phyloP scores from a whole-genome alignment of 1,140 invertebrate genomes.

The Conus ventricosus region DNA sequence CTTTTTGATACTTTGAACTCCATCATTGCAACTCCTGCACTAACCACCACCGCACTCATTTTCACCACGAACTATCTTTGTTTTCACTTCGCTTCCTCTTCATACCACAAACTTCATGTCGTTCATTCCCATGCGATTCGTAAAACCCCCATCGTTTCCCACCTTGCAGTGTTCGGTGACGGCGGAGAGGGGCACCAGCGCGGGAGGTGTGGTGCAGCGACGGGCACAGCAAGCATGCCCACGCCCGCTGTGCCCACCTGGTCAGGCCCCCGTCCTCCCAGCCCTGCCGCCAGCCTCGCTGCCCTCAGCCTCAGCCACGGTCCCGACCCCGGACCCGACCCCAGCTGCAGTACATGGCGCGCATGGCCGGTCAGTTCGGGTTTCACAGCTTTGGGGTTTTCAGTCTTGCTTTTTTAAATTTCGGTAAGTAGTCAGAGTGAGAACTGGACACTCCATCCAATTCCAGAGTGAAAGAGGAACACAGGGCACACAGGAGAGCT shows the following conservation, averaged over 20 bases:
- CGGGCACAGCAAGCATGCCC: neutral
- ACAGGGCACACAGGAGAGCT: too few species aligned
- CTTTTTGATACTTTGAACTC: too few species aligned
- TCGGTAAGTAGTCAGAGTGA: neutral
- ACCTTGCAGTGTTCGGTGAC: neutral
- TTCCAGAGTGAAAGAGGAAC: too few species aligned
- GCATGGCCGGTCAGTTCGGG: neutral
- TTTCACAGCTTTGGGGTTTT: neutral
- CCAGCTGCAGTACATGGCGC: neutral
- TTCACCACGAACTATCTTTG: too few species aligned
- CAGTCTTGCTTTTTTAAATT: neutral
- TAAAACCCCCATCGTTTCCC: neutral
- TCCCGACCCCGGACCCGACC: slow-evolving; percentile 40
- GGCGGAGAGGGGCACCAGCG: neutral
- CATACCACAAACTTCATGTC: neutral
- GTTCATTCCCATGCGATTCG: too few species aligned
- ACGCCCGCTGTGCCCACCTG: slow-evolving; percentile 33
- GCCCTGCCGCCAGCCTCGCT: slow-evolving; percentile 46
- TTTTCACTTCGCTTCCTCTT: neutral
- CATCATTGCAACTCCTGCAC: neutral
- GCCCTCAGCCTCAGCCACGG: slow-evolving; percentile 52
- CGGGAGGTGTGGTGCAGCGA: slow-evolving; percentile 12
- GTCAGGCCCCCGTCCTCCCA: slow-evolving; percentile 39
- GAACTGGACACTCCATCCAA: too few species aligned
- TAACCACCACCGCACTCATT: too few species aligned